A percentile compares a stretch with the other conserved stretches of the same genome.
Evolutionary conservation across 2,113 vertebrate genomes (phyloP).

Genomic region (Pholis gunnellus): DNA sequence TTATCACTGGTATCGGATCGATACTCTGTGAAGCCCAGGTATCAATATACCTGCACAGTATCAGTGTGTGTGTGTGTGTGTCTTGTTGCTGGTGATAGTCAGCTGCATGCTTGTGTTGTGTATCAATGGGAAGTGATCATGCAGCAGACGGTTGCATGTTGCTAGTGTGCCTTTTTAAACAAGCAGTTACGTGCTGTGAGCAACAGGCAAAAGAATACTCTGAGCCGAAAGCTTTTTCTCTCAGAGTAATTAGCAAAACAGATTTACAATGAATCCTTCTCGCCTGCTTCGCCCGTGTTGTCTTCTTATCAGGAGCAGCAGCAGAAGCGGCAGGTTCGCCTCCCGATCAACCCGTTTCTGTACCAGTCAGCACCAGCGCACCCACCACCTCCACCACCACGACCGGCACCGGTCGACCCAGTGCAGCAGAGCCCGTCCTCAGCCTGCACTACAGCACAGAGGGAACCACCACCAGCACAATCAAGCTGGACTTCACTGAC

Average conservation of each 20-base stretch:
- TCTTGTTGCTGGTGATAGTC: conserved; percentile 21
- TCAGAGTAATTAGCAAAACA: rapidly evolving
- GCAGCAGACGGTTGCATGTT: conserved; percentile 52
- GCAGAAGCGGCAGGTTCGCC: conserved; percentile 77
- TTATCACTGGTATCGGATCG: background rate
- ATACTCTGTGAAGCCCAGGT: background rate
- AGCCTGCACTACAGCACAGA: conserved; percentile 99
- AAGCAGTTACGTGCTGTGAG: conserved; percentile 1
- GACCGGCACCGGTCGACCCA: conserved; percentile 77
- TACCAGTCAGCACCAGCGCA: conserved; percentile 36
- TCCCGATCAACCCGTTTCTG: conserved; percentile 39
- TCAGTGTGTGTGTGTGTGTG: conserved; percentile 4
- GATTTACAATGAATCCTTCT: background rate
- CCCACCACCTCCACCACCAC: conserved; percentile 11
- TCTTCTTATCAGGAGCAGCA: conserved; percentile 81
- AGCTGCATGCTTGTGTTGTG: conserved; percentile 54
- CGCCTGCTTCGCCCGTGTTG: conserved; percentile 10
- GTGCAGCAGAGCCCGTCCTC: conserved; percentile 92
- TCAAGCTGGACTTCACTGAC: conserved; percentile 98
- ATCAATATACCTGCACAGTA: background rate
- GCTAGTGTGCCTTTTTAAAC: conserved; percentile 29
- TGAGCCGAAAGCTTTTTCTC: background rate
- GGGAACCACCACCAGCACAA: conserved; percentile 98
- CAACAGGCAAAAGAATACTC: background rate
- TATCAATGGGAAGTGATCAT: conserved; percentile 40